Base-by-base conservation (phyloP, 2,797 vertebrate species). In the Rhabdomys pumilio region DNA sequence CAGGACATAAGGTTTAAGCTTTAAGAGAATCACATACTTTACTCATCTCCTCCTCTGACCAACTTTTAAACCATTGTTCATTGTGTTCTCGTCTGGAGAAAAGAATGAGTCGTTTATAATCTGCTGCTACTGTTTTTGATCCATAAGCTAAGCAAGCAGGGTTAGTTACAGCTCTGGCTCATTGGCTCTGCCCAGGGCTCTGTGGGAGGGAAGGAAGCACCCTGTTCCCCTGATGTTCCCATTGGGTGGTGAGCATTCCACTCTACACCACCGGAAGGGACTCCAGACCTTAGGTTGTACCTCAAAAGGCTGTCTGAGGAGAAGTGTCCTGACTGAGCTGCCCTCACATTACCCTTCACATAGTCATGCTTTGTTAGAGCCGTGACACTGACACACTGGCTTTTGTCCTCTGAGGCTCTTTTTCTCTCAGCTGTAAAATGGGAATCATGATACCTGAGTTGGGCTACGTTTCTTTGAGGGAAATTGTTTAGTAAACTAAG, bases 71-170 rank as follows among this genome's bases (percentile, higher is more conserved):
- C 44, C 80, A 9, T 80, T 92, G 73, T 89, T 87, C 59, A 67
- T 95, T 95, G 67, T 91, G n/a, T 86, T 94, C 65, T 81, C 38
- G 50, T 53, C 22, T 17, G 29, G 55, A 59, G 72, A 34, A 89
- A 95, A 95, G 15, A 86, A 91, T 63, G 82, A 53, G 24, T 93
- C 69, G 34, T 89, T 95, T 73, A 81, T 89, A 95, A 88, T n/a
- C 4, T 3, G 1, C 24, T 73, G 2, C 90, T 73, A 84, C 73
- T 63, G 47, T 89, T 96, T 89, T 65, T 84, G 76, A 95, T 73
- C 92, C 53, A 81, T 91, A 90, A 93, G 29, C 47, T 79, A 89
- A 84, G 53, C 69, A n/a, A 0, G 89, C 20, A 77, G 26, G 29
- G 26, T 82, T 44, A 44, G 10, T 59, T 75, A 84, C 84, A 44